phyloP scores from a whole-genome alignment of 2,797 vertebrate genomes.

The Macropodus opercularis region DNA sequence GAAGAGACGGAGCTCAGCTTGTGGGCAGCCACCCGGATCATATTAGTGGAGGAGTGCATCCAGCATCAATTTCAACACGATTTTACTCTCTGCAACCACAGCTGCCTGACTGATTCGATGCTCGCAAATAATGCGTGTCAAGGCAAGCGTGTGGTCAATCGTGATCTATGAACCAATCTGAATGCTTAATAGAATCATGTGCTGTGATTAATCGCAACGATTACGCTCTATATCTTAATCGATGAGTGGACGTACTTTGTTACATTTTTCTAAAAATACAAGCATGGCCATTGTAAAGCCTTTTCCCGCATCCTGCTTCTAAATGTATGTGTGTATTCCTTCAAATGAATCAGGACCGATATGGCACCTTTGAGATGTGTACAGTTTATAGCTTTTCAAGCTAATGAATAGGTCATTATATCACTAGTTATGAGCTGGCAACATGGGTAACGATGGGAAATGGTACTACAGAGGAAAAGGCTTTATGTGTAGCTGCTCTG shows the following conservation, averaged over 20 bases:
- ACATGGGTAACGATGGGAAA: slow-evolving; percentile 41
- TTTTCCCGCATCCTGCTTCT: slow-evolving; percentile 7
- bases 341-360: slow-evolving; percentile 5
- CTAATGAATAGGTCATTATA: slow-evolving; percentile 63
- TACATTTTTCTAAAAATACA: slow-evolving; percentile 8
- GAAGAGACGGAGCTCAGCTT: slow-evolving; percentile 75
- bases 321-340: neutral
- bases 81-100: slow-evolving; percentile 71
- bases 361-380: slow-evolving; percentile 44
- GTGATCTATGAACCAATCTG: slow-evolving; percentile 47
- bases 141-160: slow-evolving; percentile 70
- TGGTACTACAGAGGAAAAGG: slow-evolving; percentile 32
- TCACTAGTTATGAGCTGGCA: slow-evolving; percentile 45
- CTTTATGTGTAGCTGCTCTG: slow-evolving; percentile 21
- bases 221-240: slow-evolving; percentile 39
- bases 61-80: slow-evolving; percentile 79
- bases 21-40: slow-evolving; percentile 79
- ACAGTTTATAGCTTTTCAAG: slow-evolving; percentile 34
- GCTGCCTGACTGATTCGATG: slow-evolving; percentile 69
- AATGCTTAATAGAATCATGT: slow-evolving; percentile 62
- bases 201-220: slow-evolving; percentile 61
- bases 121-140: slow-evolving; percentile 65
- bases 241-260: slow-evolving; percentile 26
- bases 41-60: slow-evolving; percentile 74
- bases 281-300: neutral